Percentiles rank a stretch among this genome's conserved stretches.
These are phyloP conservation scores for Chiloscyllium plagiosum DNA, from an alignment of 2,113 vertebrate genomes.

Conservation along the genomic window DNA sequence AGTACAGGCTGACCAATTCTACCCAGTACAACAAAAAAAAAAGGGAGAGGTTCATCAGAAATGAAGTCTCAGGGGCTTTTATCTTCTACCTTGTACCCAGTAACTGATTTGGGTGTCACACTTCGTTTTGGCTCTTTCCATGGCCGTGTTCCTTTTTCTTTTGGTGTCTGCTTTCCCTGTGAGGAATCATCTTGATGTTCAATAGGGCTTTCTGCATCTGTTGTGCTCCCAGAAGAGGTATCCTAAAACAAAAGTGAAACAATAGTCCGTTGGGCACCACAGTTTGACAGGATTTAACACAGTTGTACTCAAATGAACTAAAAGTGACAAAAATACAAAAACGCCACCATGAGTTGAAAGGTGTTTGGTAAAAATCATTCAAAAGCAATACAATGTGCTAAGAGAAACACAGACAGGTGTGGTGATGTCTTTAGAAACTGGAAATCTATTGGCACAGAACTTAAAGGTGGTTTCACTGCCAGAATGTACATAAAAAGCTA, in stretches of 20 bases:
- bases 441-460: background rate
- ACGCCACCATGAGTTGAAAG: background rate
- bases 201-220: constrained; percentile 79
- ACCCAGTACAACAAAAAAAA: constrained; percentile 45
- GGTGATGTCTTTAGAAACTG: background rate
- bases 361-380: background rate
- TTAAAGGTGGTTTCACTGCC: background rate
- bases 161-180: constrained; percentile 75
- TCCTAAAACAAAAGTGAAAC: constrained; percentile 62
- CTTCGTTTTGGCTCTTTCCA: constrained; percentile 81
- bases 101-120: constrained; percentile 79
- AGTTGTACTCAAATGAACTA: background rate
- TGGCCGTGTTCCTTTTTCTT: constrained; percentile 73
- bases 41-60: constrained; percentile 65
- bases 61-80: constrained; percentile 90
- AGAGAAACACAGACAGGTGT: background rate
- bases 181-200: constrained; percentile 75
- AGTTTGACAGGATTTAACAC: background rate
- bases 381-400: background rate
- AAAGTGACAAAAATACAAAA: background rate
- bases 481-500: background rate
- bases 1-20: constrained; percentile 49
- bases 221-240: constrained; percentile 87
- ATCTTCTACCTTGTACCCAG: constrained; percentile 99
- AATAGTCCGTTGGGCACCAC: background rate